Evolutionary conservation across 2,888 invertebrate genomes (phyloP).

Genomic region (Machimus rusticus): DNA sequence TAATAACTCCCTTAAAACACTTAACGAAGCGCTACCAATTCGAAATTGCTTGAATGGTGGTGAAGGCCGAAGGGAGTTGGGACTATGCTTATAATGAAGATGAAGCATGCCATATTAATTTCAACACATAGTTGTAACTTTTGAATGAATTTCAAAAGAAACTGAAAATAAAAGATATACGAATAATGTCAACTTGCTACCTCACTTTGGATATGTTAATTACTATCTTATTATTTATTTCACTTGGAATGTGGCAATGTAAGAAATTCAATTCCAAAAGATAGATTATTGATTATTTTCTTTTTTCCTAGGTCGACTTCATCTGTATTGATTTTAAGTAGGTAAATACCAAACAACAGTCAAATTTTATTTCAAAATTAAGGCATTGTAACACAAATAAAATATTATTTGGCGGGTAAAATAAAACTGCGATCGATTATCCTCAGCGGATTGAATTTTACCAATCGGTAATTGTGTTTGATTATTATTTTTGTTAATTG

Average conservation of each 20-base stretch:
- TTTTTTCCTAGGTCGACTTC: no score
- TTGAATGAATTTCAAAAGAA: neutral
- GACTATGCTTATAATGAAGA: neutral
- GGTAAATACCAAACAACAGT: no score
- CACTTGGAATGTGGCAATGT: neutral
- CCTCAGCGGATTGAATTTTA: no score
- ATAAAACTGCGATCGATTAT: no score
- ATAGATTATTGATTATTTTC: no score
- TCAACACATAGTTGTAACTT: constrained; percentile 49
- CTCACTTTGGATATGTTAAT: neutral
- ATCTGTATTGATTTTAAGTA: no score
- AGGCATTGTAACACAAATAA: no score
- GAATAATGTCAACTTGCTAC: neutral
- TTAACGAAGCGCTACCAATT: neutral
- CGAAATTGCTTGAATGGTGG: neutral
- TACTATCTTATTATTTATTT: neutral
- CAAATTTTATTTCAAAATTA: no score
- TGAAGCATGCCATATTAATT: neutral
- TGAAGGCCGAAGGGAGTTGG: neutral
- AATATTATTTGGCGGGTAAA: no score
- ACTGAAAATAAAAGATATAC: neutral
- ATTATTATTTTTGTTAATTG: no score
- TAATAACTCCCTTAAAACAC: constrained; percentile 2
- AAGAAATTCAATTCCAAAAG: neutral
- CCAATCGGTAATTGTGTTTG: no score